Base-by-base conservation (phyloP, 2,113 vertebrate species). In the Anolis carolinensis region DNA sequence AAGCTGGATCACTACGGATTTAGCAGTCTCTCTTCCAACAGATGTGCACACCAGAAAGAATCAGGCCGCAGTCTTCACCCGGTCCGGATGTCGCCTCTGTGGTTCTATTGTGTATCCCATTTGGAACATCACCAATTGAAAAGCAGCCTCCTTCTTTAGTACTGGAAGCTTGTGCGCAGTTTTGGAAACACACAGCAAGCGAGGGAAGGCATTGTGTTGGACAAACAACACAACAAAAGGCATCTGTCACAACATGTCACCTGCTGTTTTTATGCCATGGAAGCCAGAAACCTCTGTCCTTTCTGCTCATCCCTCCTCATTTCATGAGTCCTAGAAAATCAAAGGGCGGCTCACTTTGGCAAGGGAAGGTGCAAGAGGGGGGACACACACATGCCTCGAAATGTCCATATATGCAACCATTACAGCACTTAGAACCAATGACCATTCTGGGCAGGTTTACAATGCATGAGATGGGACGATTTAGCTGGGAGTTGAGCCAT, bases 181-280 rank as follows among this genome's bases (percentile, higher is more conserved):
- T 0, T 87, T 80, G 89, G 88, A 93, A 93, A 70, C 5, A 81
- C 87, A n/a, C n/a, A n/a, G n/a, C n/a, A n/a, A n/a, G n/a, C n/a
- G n/a, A n/a, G n/a, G 80, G 73, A 50, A 34, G 71, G 50, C 67
- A 84, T 82, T 0, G 1, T 93, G 91, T 93, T 96, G 91, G 92
- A 92, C 93, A 94, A 94, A 91, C 90, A 93, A 82, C 84, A 75
- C 87, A 91, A 94, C 92, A 91, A 94, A 93, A 95, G 92, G 87
- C 94, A 93, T 92, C 94, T 94, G 94, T 93, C 94, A 94, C 78
- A 70, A 76, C 13, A 48, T 87, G 89, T 95, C 84, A 84, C 94
- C 92, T 94, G 88, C 95, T 95, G 93, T 34, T 94, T 93, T 88
- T 88, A 34, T 0, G 73, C 94, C 89, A 86, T 50, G 93, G 90